A percentile compares a stretch with the other conserved stretches of the same genome.
These are phyloP conservation scores for Botia kubotai DNA, from an alignment of 2,797 vertebrate genomes.

Conservation along the genomic window DNA sequence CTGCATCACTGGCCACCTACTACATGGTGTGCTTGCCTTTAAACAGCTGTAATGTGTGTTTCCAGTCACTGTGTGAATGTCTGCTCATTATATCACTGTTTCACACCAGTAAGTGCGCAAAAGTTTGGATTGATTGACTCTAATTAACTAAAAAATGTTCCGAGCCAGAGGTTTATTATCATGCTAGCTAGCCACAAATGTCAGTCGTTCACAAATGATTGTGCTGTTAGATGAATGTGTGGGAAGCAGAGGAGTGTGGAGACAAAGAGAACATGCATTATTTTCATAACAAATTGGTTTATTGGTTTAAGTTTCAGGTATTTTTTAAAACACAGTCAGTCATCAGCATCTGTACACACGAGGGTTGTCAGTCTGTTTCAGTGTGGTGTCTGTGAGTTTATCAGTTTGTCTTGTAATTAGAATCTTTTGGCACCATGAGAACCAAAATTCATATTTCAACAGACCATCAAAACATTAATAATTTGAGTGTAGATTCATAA, in stretches of 20 bases:
- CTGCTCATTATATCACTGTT: slow-evolving; percentile 99
- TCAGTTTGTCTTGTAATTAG: no score
- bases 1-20: slow-evolving; percentile 80
- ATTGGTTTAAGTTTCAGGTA: slow-evolving; percentile 70
- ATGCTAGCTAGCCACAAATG: slow-evolving; percentile 99
- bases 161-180: slow-evolving; percentile 99
- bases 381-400: no score
- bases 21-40: slow-evolving; percentile 83
- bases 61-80: slow-evolving; percentile 99
- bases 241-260: slow-evolving; percentile 83
- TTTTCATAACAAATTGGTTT: slow-evolving; percentile 79
- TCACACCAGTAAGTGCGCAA: slow-evolving; percentile 99
- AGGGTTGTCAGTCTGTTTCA: slow-evolving; percentile 37
- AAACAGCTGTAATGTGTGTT: slow-evolving; percentile 98
- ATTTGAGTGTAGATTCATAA: no score
- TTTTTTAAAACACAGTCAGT: no score
- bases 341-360: slow-evolving; percentile 52
- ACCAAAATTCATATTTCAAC: no score
- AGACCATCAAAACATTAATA: no score
- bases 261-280: slow-evolving; percentile 79
- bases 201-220: slow-evolving; percentile 89
- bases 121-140: slow-evolving; percentile 99
- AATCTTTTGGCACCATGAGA: no score
- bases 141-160: slow-evolving; percentile 99
- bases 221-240: slow-evolving; percentile 87